These are phyloP conservation scores for Nasua narica DNA, from an alignment of 2,797 vertebrate species.

Conservation along the genomic window DNA sequence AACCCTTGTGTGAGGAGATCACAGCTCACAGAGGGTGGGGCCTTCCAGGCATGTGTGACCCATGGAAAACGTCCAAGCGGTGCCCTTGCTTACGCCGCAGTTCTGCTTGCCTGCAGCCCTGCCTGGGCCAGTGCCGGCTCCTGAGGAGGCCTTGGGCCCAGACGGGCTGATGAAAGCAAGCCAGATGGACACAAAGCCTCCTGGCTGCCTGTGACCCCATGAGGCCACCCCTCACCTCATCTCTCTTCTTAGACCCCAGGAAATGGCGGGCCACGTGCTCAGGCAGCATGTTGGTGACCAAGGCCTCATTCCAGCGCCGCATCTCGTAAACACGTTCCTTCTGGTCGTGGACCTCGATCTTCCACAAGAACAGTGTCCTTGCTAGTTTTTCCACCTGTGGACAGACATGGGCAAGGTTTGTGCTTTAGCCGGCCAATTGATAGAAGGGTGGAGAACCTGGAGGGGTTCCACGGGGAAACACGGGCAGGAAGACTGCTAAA, in stretches of 20 bases:
- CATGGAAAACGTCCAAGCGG: too few relatives aligned
- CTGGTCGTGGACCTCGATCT: slow-evolving; percentile 93
- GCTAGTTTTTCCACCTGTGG: slow-evolving; percentile 92
- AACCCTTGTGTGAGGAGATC: neutral
- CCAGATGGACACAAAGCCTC: too few relatives aligned
- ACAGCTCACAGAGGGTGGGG: neutral
- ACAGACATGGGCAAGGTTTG: neutral
- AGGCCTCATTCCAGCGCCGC: slow-evolving; percentile 95
- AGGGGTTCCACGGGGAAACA: neutral
- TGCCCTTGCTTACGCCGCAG: neutral
- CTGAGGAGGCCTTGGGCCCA: neutral
- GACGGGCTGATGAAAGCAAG: neutral
- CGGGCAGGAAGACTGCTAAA: neutral
- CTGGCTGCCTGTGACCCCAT: neutral
- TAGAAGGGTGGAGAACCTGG: neutral
- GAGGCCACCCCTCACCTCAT: slow-evolving; percentile 86
- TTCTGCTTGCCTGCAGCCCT: neutral
- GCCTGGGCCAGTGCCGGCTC: accelerated
- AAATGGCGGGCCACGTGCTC: slow-evolving; percentile 93
- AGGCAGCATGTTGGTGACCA: slow-evolving; percentile 96
- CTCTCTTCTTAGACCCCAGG: slow-evolving; percentile 94
- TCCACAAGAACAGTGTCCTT: slow-evolving; percentile 94
- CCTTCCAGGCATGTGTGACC: neutral
- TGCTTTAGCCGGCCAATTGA: neutral
- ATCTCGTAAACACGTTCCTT: slow-evolving; percentile 96